These are phyloP conservation scores for Drosophila nannoptera DNA, from an alignment of 1,140 invertebrate species.

Conservation along the genomic window DNA sequence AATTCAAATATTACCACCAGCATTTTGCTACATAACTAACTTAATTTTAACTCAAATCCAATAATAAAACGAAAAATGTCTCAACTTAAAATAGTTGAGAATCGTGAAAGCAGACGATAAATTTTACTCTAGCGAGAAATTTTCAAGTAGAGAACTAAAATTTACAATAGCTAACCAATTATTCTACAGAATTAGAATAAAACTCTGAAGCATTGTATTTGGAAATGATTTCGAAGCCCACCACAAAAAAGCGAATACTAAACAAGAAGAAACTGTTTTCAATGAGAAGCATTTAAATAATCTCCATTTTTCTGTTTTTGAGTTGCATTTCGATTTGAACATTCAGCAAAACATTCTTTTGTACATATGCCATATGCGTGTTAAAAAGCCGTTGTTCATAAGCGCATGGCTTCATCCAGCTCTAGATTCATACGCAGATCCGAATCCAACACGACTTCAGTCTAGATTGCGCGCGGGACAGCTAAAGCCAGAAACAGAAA, in stretches of 20 bases:
- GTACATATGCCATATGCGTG: constrained; percentile 29
- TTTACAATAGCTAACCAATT: constrained; percentile 30
- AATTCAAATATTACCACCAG: constrained; percentile 73
- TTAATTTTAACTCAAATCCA: constrained; percentile 52
- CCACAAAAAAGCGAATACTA: constrained; percentile 41
- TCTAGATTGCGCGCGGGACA: constrained; percentile 11
- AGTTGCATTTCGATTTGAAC: constrained; percentile 26
- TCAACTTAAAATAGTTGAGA: constrained; percentile 55
- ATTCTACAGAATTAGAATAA: constrained; percentile 10
- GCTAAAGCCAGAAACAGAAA: constrained; percentile 46
- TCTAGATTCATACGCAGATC: constrained; percentile 17
- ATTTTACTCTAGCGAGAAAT: constrained; percentile 28
- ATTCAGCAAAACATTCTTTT: constrained; percentile 37
- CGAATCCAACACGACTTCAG: constrained; percentile 1
- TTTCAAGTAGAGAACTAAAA: constrained; percentile 32
- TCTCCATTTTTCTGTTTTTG: constrained; percentile 24
- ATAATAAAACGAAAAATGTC: constrained; percentile 45
- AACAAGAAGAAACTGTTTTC: constrained; percentile 20
- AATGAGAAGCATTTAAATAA: constrained; percentile 18
- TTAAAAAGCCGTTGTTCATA: constrained; percentile 19
- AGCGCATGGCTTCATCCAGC: constrained; percentile 13
- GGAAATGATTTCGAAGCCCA: constrained; percentile 64
- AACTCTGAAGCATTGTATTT: constrained; percentile 43
- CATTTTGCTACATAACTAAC: constrained; percentile 65
- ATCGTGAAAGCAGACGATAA: constrained; percentile 27